Evolutionary conservation across 2,797 vertebrate genomes (phyloP).

Genomic region (Pseudocheirus occidentalis): DNA sequence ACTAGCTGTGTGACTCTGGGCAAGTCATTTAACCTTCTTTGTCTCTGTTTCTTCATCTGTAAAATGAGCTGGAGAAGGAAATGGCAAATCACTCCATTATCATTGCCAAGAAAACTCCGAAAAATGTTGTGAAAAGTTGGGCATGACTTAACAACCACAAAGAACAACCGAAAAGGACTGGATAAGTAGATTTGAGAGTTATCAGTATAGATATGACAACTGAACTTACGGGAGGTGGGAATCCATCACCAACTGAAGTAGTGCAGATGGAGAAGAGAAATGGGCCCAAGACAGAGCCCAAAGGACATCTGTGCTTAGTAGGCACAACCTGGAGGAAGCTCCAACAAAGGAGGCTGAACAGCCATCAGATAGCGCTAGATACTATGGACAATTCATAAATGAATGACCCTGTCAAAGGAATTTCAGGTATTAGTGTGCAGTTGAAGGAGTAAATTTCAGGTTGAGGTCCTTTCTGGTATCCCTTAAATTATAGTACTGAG

Average conservation of each 20-base stretch:
- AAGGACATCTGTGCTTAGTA: not conserved
- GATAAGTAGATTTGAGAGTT: not conserved
- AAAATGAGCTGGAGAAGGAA: not conserved
- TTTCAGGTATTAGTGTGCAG: not conserved
- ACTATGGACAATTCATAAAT: not conserved
- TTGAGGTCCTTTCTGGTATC: not conserved
- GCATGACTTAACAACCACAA: not conserved
- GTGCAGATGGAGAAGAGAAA: not conserved
- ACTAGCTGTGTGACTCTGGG: not conserved
- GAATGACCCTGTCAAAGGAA: not conserved
- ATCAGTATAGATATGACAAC: not conserved
- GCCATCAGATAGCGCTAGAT: rapidly evolving
- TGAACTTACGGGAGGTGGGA: not conserved
- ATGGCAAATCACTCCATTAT: not conserved
- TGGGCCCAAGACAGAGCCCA: too few relatives aligned
- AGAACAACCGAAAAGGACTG: too few relatives aligned
- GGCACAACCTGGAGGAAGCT: not conserved
- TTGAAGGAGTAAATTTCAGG: not conserved
- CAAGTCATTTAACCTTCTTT: not conserved
- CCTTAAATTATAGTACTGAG: not conserved
- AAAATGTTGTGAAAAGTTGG: not conserved
- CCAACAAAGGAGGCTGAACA: not conserved
- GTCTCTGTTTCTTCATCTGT: not conserved
- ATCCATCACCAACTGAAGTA: not conserved
- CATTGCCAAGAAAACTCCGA: not conserved